Percentiles rank a stretch among this genome's conserved stretches.
Evolutionary conservation across 1,140 invertebrate genomes (phyloP).

Genomic region (Lepidostoma basale): DNA sequence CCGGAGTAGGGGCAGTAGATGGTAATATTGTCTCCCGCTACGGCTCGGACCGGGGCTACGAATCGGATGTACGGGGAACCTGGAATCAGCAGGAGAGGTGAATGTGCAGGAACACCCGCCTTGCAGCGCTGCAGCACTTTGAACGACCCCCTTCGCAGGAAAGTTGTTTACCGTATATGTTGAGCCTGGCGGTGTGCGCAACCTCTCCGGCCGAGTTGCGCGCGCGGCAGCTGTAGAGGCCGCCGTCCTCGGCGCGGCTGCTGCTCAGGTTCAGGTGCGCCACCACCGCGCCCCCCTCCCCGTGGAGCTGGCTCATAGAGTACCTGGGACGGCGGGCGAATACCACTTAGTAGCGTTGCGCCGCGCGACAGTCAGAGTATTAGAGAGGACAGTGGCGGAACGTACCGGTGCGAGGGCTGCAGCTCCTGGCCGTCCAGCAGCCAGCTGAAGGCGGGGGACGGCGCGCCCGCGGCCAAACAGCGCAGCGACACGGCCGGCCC

Average conservation of each 20-base stretch:
- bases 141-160: too few species aligned
- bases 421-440: conserved; percentile 69
- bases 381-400: not conserved
- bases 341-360: not conserved
- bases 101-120: too few species aligned
- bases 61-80: conserved; percentile 69
- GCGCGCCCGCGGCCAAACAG: conserved; percentile 79
- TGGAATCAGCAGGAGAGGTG: conserved; percentile 57
- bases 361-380: not conserved
- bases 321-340: conserved; percentile 15
- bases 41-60: conserved; percentile 71
- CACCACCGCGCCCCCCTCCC: conserved; percentile 50
- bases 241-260: conserved; percentile 73
- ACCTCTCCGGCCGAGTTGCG: conserved; percentile 62
- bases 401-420: conserved; percentile 49
- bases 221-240: conserved; percentile 73
- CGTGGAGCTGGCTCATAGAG: conserved; percentile 25
- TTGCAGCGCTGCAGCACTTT: too few species aligned
- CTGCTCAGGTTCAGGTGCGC: conserved; percentile 56
- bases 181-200: conserved; percentile 69
- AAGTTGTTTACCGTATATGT: conserved; percentile 67
- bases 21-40: conserved; percentile 68
- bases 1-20: conserved; percentile 75
- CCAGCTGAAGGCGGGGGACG: conserved; percentile 79
- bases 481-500: conserved; percentile 74